Percentiles rank a stretch among this genome's conserved stretches.
Conservation (phyloP, 2,113 vertebrate species). For the Apus apus region DNA sequence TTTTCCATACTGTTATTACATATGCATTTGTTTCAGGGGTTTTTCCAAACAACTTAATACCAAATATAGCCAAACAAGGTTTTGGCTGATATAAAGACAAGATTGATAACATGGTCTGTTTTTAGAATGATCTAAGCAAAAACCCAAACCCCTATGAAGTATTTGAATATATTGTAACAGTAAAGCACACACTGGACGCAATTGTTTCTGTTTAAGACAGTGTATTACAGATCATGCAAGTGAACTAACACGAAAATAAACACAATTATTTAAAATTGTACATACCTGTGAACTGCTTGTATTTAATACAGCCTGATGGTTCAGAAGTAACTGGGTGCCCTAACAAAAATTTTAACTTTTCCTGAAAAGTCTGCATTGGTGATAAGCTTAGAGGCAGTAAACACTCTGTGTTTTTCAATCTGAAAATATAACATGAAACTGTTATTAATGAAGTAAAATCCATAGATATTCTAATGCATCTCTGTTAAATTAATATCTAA, state of each 20-base stretch:
- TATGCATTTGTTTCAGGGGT: background rate
- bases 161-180: background rate
- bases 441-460: background rate
- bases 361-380: constrained; percentile 85
- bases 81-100: background rate
- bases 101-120: background rate
- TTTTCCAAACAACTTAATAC: background rate
- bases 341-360: constrained; percentile 83
- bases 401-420: constrained; percentile 72
- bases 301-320: constrained; percentile 20
- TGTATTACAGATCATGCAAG: background rate
- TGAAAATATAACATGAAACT: constrained; percentile 63
- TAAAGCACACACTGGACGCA: background rate
- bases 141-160: background rate
- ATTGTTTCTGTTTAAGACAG: background rate
- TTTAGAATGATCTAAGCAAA: background rate
- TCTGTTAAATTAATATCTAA: background rate
- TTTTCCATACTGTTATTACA: background rate
- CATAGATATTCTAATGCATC: background rate
- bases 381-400: constrained; percentile 79
- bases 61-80: background rate
- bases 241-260: background rate
- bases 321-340: constrained; percentile 68
- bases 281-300: constrained; percentile 82
- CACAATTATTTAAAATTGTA: background rate